Evolutionary conservation across 1,140 invertebrate genomes (phyloP), one percentile per base, ranked within the genome.

Genomic region (Drosophila pseudoananassae): DNA sequence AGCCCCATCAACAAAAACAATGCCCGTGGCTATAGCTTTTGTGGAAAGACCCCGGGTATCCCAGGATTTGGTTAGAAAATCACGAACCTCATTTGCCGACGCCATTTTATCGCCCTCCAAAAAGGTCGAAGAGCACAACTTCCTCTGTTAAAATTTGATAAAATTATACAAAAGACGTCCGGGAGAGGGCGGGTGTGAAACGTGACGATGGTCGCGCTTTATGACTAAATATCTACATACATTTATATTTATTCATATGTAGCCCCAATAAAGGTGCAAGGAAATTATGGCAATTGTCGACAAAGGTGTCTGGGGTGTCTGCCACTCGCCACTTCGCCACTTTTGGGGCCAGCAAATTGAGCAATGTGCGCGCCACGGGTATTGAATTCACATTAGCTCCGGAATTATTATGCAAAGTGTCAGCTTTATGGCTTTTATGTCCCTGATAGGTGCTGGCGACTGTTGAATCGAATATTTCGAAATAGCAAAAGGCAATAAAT

Each of bases 261-360:
- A 25, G 23, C 33, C 33, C 52, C 46, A 29, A 43, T 51, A 20
- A 31, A 50, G 54, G 63, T 49, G 55, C 49, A 46, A 58, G 51
- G 54, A 80, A 80, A 84, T 85, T 58, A 77, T 74, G 82, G 73
- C 82, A 85, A 87, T 85, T 85, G 68, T 63, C 43, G 47, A 51
- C 9, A n/a, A 38, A 73, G 43, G 69, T 61, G 25, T 23, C 60
- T 9, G 66, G 63, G 23, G 27, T 36, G 57, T 8, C 7, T 10
- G 33, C 9, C 33, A 31, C 29, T 31, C 9, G 29, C 29, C 29
- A 31, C 29, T 31, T 31, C 29, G 8, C 29, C 29, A 31, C 63
- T 68, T 46, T 52, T 36, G 63, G 51, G 68, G 33, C 46, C 43
- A 12, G 8, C 68, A 38, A 60, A 71, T 71, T 72, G 55, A 71